A percentile compares a stretch with the other conserved stretches of the same genome.
These are phyloP conservation scores for Bolinopsis microptera DNA, from an alignment of 37 sponge, comb jelly and placozoan genomes.

Conservation along the genomic window DNA sequence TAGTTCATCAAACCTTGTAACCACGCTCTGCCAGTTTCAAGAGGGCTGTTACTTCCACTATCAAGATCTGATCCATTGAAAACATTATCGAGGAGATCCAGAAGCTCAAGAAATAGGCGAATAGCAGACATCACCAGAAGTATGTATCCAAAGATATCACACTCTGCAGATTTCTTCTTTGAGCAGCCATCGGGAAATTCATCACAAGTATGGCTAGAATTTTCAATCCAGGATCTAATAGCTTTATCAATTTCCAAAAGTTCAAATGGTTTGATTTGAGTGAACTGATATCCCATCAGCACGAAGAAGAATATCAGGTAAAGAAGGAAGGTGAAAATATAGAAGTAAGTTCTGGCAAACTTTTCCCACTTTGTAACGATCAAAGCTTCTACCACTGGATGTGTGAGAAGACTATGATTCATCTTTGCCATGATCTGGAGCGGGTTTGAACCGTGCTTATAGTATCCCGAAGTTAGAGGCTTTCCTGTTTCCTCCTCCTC, in stretches of 20 bases:
- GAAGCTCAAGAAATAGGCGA: constrained; percentile 7
- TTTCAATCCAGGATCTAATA: background rate
- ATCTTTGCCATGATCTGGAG: background rate
- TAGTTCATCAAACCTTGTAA: background rate
- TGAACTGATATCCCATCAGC: background rate
- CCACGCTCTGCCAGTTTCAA: background rate
- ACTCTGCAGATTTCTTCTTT: background rate
- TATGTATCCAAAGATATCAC: background rate
- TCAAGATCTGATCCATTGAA: background rate
- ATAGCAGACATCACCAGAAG: background rate
- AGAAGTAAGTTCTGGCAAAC: constrained; percentile 63
- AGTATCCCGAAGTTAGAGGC: background rate
- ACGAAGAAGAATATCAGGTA: background rate
- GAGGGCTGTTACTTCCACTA: background rate
- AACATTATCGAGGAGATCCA: background rate
- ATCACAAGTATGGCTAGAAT: constrained; percentile 14
- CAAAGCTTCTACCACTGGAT: constrained; percentile 62
- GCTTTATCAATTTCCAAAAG: background rate
- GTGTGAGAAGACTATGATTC: constrained; percentile 7
- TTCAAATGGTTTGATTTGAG: background rate
- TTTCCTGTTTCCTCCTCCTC: background rate
- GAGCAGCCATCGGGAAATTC: background rate
- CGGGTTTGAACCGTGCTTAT: background rate
- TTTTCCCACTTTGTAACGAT: constrained; percentile 66
- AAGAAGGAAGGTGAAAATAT: constrained; percentile 3